These are phyloP conservation scores for Poecilia picta DNA, from an alignment of 2,797 vertebrate species.

Conservation along the genomic window DNA sequence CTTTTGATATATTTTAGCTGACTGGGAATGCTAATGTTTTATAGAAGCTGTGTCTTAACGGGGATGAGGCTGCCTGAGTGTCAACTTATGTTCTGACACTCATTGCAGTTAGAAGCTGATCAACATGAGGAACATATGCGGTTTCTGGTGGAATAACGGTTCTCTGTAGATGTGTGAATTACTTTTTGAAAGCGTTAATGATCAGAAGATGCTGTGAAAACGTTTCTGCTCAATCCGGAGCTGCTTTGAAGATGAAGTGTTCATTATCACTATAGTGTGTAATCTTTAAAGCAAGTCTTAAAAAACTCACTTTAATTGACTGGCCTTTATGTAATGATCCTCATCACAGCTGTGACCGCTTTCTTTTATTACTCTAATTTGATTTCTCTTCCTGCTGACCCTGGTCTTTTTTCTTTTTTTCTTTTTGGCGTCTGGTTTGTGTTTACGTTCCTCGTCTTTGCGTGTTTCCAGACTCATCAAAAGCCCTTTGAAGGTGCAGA, in stretches of 20 bases:
- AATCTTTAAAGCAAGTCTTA: constrained; percentile 44
- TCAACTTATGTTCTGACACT: background rate
- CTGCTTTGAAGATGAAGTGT: constrained; percentile 49
- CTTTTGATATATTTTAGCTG: background rate
- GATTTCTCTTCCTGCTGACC: constrained; percentile 29
- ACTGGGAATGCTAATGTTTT: background rate
- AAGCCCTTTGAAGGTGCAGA: constrained; percentile 81
- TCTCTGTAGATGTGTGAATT: constrained; percentile 21
- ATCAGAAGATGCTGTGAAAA: constrained; percentile 23
- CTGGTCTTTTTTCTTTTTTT: background rate
- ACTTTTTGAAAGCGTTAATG: constrained; percentile 21
- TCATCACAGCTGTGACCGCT: constrained; percentile 44
- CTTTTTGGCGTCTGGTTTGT: background rate
- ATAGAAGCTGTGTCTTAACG: background rate
- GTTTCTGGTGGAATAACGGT: constrained; percentile 22
- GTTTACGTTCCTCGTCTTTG: background rate
- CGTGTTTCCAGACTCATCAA: constrained; percentile 65
- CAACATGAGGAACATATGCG: constrained; percentile 4
- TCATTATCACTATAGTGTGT: constrained; percentile 42
- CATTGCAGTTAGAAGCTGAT: background rate
- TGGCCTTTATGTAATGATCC: constrained; percentile 40
- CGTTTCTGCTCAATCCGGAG: constrained; percentile 28
- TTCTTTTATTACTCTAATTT: constrained; percentile 32
- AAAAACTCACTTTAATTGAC: constrained; percentile 47
- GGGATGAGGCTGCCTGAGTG: background rate